These are phyloP conservation scores for Nothura maculosa DNA, from an alignment of 2,797 vertebrate species.

Conservation along the genomic window DNA sequence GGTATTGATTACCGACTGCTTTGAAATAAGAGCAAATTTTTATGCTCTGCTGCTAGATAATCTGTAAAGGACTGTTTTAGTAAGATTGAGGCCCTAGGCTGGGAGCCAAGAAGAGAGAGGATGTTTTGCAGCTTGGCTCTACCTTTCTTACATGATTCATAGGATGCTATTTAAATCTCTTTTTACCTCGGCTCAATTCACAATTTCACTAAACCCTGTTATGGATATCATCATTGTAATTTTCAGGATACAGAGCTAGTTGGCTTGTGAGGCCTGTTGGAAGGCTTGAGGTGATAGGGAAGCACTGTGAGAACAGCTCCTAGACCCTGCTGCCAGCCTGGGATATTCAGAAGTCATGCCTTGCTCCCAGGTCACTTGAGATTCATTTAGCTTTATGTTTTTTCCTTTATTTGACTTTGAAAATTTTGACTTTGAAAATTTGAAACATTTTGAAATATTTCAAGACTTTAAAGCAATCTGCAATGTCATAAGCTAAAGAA, in stretches of 20 bases:
- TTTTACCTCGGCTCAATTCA: slow-evolving; percentile 54
- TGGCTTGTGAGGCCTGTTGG: background rate
- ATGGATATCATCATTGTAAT: slow-evolving; percentile 7
- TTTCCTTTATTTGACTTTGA: background rate
- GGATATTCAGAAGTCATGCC: background rate
- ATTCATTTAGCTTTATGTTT: background rate
- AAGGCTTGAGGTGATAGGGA: background rate
- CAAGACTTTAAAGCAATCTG: background rate
- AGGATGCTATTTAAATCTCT: slow-evolving; percentile 47
- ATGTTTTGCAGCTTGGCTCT: slow-evolving; percentile 39
- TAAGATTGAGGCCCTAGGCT: slow-evolving; percentile 48
- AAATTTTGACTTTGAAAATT: background rate
- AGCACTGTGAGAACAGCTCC: background rate
- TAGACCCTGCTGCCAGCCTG: background rate
- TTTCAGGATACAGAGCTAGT: background rate
- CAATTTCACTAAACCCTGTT: slow-evolving; percentile 8
- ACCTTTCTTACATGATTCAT: slow-evolving; percentile 59
- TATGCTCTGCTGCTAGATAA: slow-evolving; percentile 32
- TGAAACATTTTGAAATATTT: background rate
- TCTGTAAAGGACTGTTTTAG: slow-evolving; percentile 37
- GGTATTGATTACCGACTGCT: slow-evolving; percentile 61
- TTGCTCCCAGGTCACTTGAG: background rate
- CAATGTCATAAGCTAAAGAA: background rate
- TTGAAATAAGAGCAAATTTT: slow-evolving; percentile 68
- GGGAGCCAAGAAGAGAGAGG: slow-evolving; percentile 43